Percentiles rank a stretch among this genome's conserved stretches.
Evolutionary conservation across 2,113 vertebrate species (phyloP).

Genomic region (Columba janthina): DNA sequence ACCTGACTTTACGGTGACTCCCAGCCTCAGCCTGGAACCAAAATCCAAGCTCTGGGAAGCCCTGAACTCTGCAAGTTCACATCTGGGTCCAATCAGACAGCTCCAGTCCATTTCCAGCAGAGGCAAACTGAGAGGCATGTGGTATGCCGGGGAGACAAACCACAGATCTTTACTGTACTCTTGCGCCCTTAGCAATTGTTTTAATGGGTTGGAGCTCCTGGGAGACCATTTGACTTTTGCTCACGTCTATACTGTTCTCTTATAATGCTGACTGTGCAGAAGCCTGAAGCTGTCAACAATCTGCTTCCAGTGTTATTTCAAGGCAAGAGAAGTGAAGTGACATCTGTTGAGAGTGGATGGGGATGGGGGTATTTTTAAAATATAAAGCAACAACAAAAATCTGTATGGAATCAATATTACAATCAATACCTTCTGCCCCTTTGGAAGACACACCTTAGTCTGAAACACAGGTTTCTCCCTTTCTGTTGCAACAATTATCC

Average conservation of each 20-base stretch:
- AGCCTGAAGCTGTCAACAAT: constrained; percentile 56
- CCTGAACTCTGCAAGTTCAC: constrained; percentile 1
- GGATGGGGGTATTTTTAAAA: constrained; percentile 9
- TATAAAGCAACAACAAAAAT: constrained; percentile 48
- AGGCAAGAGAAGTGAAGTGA: constrained; percentile 47
- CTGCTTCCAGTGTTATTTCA: constrained; percentile 52
- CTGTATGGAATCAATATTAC: constrained; percentile 32
- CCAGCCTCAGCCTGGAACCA: background rate
- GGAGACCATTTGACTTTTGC: constrained; percentile 69
- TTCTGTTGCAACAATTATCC: constrained; percentile 24
- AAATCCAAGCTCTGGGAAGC: background rate
- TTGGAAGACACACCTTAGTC: background rate
- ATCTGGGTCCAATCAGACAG: constrained; percentile 25
- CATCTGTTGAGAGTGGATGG: constrained; percentile 17
- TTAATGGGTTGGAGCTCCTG: constrained; percentile 66
- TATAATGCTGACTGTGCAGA: constrained; percentile 63
- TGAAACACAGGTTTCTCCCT: background rate
- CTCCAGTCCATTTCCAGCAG: constrained; percentile 12
- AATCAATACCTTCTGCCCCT: constrained; percentile 8
- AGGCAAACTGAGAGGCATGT: background rate
- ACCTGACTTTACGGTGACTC: background rate
- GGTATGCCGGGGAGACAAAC: constrained; percentile 39
- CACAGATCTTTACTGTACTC: constrained; percentile 53
- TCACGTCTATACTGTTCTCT: constrained; percentile 47
- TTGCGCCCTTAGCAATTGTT: constrained; percentile 58